Conservation (phyloP, 1,140 invertebrate species). For the Caenorhabditis elegans region WBcel235 BX284606.5:14775001-14775500, state of each 20-base stretch:
- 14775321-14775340: constrained; percentile 28
- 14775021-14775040: not conserved
- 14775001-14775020: not conserved
- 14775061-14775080: not conserved
- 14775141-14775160: constrained; percentile 17
- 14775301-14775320: constrained; percentile 26
- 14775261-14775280: too few relatives aligned
- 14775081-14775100: not conserved
- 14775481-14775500: too few relatives aligned
- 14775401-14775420: not conserved
- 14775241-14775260: not conserved
- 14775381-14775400: constrained; percentile 24
- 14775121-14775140: constrained; percentile 13
- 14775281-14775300: too few relatives aligned
- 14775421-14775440: too few relatives aligned
- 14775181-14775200: not conserved
- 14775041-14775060: not conserved
- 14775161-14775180: constrained; percentile 25
- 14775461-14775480: not conserved
- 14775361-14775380: not conserved
- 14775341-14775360: constrained; percentile 28
- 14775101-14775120: not conserved
- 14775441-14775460: not conserved
- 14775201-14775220: not conserved
- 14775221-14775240: constrained; percentile 21